Percentiles rank a stretch among this genome's conserved stretches.
These are phyloP conservation scores for Paradoxurus hermaphroditus DNA, from an alignment of 2,113 vertebrate species.

Conservation along the genomic window DNA sequence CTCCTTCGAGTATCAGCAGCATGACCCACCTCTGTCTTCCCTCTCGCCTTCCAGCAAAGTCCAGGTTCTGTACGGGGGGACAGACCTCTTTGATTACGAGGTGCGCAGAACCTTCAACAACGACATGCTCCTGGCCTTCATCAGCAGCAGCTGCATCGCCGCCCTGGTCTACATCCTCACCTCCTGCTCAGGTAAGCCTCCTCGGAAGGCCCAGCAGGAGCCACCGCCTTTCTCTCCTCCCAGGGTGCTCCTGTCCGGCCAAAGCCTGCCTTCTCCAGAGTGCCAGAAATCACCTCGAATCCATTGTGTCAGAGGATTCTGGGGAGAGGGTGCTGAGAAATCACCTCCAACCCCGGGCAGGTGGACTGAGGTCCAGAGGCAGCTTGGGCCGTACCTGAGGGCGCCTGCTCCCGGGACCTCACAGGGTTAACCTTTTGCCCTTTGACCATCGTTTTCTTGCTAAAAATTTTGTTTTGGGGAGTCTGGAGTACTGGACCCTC, in stretches of 20 bases:
- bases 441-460: not conserved
- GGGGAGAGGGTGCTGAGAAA: not conserved
- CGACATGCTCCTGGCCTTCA: constrained; percentile 95
- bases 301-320: not conserved
- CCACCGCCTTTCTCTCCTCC: not conserved
- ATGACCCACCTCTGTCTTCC: not conserved
- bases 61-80: constrained; percentile 96
- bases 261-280: not conserved
- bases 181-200: constrained; percentile 92
- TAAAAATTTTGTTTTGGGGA: not conserved
- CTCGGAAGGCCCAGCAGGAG: fast-evolving
- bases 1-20: not conserved
- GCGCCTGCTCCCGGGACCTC: not conserved
- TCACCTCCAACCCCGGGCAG: not conserved
- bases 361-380: not conserved
- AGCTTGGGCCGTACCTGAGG: not conserved
- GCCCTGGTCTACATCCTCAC: constrained; percentile 95
- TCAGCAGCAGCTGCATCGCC: constrained; percentile 95
- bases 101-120: constrained; percentile 97
- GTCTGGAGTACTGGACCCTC: not conserved
- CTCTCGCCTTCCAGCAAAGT: constrained; percentile 87
- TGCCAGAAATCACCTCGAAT: not conserved
- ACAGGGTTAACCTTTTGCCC: not conserved
- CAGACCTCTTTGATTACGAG: constrained; percentile 97
- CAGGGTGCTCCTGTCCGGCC: not conserved